Conservation (phyloP, 2,888 invertebrate species). For the Beris chalybata region DNA sequence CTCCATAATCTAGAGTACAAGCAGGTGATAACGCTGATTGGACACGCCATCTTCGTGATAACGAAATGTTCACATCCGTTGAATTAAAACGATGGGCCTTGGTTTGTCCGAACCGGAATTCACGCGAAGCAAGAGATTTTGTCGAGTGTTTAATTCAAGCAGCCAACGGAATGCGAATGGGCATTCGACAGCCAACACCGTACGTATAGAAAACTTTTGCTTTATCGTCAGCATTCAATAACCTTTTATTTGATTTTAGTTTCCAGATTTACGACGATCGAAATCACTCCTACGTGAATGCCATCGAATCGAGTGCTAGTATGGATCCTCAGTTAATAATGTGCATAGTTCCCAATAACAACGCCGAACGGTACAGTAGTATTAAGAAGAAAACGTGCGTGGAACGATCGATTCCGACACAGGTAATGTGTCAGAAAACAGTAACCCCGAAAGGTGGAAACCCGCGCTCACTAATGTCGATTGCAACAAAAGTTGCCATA, state of each 20-base stretch:
- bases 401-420: constrained; percentile 72
- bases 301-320: constrained; percentile 62
- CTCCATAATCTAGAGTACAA: constrained; percentile 37
- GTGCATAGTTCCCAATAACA: constrained; percentile 70
- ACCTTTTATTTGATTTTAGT: constrained; percentile 18
- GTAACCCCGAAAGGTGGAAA: constrained; percentile 49
- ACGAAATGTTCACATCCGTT: constrained; percentile 52
- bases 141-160: constrained; percentile 51
- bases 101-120: constrained; percentile 47
- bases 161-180: constrained; percentile 57
- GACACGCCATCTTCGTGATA: constrained; percentile 67
- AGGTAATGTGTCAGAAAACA: constrained; percentile 56
- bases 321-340: constrained; percentile 68
- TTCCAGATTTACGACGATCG: constrained; percentile 62
- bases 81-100: constrained; percentile 55
- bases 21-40: constrained; percentile 73
- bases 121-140: constrained; percentile 50
- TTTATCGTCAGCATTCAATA: not conserved
- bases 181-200: constrained; percentile 54
- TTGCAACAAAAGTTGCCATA: constrained; percentile 90
- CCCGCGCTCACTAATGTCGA: constrained; percentile 65
- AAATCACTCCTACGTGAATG: constrained; percentile 63
- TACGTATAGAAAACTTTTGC: constrained; percentile 34
- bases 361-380: constrained; percentile 77
- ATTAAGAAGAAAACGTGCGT: constrained; percentile 85